A percentile compares a stretch with the other conserved stretches of the same genome.
These are phyloP conservation scores for Phasianus colchicus DNA, from an alignment of 2,113 vertebrate species.

Conservation along the genomic window DNA sequence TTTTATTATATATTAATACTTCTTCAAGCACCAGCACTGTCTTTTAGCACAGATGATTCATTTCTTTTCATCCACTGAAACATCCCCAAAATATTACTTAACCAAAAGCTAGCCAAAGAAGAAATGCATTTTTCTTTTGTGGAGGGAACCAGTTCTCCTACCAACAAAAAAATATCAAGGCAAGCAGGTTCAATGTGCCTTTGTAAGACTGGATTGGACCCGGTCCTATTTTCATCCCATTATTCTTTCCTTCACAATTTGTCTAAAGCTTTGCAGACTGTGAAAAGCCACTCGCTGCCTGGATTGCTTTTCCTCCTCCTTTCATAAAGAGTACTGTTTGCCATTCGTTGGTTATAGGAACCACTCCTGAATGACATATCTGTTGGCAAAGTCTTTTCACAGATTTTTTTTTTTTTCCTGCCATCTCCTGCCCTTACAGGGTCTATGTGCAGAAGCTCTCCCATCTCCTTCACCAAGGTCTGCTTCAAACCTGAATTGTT, in stretches of 20 bases:
- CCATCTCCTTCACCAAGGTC: not conserved
- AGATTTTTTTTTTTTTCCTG: not conserved
- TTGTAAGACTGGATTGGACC: constrained; percentile 7
- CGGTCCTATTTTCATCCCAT: constrained; percentile 16
- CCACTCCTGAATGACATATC: not conserved
- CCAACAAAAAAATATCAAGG: not conserved
- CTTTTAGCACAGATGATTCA: not conserved
- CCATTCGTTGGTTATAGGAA: not conserved
- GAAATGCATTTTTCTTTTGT: not conserved
- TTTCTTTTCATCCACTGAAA: not conserved
- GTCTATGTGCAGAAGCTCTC: not conserved
- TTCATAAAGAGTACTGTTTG: not conserved
- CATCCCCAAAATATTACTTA: not conserved
- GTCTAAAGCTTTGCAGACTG: constrained; percentile 7
- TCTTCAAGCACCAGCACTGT: not conserved
- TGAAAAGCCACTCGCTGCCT: not conserved
- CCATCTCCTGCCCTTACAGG: not conserved
- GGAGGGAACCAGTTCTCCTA: not conserved
- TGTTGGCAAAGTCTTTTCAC: not conserved
- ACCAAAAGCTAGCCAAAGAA: not conserved
- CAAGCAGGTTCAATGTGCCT: not conserved
- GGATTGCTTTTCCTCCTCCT: constrained; percentile 33
- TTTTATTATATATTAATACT: not conserved
- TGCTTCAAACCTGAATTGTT: not conserved
- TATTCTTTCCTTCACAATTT: constrained; percentile 25